Evolutionary conservation across 2,888 invertebrate species (phyloP).

Genomic region (Diarsia dahlii): DNA sequence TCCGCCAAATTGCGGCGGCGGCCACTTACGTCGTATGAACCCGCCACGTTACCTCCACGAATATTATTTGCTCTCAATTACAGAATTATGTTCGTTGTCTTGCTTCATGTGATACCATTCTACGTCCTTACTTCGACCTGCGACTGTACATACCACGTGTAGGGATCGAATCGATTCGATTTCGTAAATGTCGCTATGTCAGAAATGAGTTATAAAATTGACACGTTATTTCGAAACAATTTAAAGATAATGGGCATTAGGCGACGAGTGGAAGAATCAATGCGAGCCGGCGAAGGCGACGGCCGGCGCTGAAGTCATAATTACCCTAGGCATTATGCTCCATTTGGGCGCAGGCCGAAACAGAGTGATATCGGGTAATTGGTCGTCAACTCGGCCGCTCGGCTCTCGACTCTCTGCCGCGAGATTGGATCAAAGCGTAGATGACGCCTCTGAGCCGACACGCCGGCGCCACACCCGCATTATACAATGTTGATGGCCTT

Average conservation of each 20-base stretch:
- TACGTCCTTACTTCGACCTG: slow-evolving; percentile 43
- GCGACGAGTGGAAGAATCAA: slow-evolving; percentile 78
- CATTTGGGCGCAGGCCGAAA: slow-evolving; percentile 87
- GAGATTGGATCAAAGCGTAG: slow-evolving; percentile 88
- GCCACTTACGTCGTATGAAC: slow-evolving; percentile 73
- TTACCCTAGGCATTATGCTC: slow-evolving; percentile 90
- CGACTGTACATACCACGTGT: slow-evolving; percentile 23
- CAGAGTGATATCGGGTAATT: slow-evolving; percentile 90
- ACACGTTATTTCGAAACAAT: slow-evolving; percentile 80
- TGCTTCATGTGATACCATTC: slow-evolving; percentile 57
- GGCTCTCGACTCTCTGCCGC: slow-evolving; percentile 65
- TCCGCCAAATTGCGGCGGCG: slow-evolving; percentile 80
- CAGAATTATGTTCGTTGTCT: slow-evolving; percentile 69
- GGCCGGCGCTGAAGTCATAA: slow-evolving; percentile 85
- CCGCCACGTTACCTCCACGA: slow-evolving; percentile 70
- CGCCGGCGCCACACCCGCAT: slow-evolving; percentile 87
- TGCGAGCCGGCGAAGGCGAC: slow-evolving; percentile 70
- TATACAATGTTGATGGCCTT: slow-evolving; percentile 90
- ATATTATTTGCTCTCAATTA: slow-evolving; percentile 75
- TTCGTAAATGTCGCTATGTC: slow-evolving; percentile 62
- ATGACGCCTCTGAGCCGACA: slow-evolving; percentile 83
- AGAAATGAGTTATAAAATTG: slow-evolving; percentile 72
- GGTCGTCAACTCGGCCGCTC: slow-evolving; percentile 84
- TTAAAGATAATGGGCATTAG: slow-evolving; percentile 81
- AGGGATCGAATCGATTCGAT: slow-evolving; percentile 65